phyloP scores from a whole-genome alignment of 2,797 vertebrate genomes.

The Fistularia commersonii region DNA sequence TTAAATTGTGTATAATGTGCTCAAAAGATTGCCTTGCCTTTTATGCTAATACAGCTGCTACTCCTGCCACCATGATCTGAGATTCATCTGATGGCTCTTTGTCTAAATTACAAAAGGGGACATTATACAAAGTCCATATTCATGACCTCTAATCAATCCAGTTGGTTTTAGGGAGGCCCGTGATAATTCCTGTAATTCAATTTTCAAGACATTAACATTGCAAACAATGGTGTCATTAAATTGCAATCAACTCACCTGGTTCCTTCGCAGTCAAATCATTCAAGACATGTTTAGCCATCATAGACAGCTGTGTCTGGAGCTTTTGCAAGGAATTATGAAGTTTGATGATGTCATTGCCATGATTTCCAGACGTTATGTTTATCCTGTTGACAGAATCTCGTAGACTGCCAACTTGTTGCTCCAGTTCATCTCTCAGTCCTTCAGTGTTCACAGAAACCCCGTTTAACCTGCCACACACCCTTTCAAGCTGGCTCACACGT shows the following conservation, averaged over 20 bases:
- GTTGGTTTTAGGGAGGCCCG: background rate
- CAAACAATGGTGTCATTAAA: background rate
- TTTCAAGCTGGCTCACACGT: conserved; percentile 81
- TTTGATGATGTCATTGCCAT: conserved; percentile 77
- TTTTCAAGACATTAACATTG: background rate
- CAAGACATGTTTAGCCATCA: conserved; percentile 71
- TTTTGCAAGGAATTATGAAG: conserved; percentile 80
- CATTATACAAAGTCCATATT: background rate
- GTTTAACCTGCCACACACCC: conserved; percentile 77
- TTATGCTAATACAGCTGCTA: too few species aligned
- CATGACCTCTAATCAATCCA: background rate
- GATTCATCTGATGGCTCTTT: too few species aligned
- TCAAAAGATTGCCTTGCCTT: too few species aligned
- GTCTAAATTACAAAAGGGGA: too few species aligned
- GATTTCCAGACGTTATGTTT: conserved; percentile 78
- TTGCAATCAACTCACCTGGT: conserved; percentile 66
- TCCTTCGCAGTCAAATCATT: conserved; percentile 71
- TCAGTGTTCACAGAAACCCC: conserved; percentile 75
- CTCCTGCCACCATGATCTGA: too few species aligned
- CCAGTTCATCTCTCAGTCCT: conserved; percentile 80
- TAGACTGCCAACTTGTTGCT: conserved; percentile 77
- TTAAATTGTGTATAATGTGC: too few species aligned
- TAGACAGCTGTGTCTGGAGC: conserved; percentile 78
- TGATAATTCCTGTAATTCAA: conserved; percentile 2
- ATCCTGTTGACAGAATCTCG: conserved; percentile 76